Evolutionary conservation across 2,888 invertebrate genomes (phyloP), one percentile per base, ranked within the genome.

Genomic region (Chirona hameri): DNA sequence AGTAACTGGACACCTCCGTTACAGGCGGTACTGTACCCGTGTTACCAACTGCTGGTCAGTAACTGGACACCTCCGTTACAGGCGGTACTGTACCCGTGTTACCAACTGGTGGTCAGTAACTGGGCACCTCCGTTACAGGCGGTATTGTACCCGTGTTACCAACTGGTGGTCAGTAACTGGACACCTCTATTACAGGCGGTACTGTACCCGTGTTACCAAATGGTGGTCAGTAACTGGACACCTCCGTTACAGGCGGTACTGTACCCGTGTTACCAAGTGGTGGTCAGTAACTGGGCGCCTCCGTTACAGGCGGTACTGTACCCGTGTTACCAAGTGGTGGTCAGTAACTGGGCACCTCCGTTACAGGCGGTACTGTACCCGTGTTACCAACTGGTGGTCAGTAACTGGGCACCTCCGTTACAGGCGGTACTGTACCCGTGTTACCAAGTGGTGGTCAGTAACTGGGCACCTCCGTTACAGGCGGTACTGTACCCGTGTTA

Each of bases 201-300:
- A 52, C 89, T 91, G 9, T 94, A 93, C 91, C 94, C 94, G 3
- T 91, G 93, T 4, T 93, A 94, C 93, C 93, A 94, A 87, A 90
- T 92, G 46, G 90, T 95, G 89, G 93, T 93, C 84, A 93, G 93
- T 0, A 91, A 92, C 85, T 95, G 95, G 95, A 93, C 95, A 82
- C 95, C 95, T 24, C 93, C 93, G 0, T 52, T 24, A 4, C 81
- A 85, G 85, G 85, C 84, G 14, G 84, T 85, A 52, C 89, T 91
- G 9, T 94, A 93, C 91, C 94, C 94, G 3, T 91, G 93, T 4
- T 93, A 94, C 93, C 93, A 94, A 87, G 90, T 92, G 46, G 90
- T 95, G 89, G 93, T 93, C 84, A 93, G 93, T 0, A 91, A 92
- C 85, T 95, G 95, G 95, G 93, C 95, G 82, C 95, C 95, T 24